phyloP scores from a whole-genome alignment of 2,888 invertebrate species.

The Drosophila kambysellisi region DNA sequence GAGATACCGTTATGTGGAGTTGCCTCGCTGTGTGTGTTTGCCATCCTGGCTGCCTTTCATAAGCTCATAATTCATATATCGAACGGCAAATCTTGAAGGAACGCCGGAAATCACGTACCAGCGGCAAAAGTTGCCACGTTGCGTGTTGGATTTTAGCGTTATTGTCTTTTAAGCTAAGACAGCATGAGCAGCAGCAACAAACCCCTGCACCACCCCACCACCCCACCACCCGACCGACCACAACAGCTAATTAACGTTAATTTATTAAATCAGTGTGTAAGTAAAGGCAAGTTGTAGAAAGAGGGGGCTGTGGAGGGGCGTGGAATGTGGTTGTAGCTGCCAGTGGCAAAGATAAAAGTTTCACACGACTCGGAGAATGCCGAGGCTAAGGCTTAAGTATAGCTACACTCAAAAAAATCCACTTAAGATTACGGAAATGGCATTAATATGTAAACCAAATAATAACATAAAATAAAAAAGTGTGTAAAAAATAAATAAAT shows the following conservation, averaged over 20 bases:
- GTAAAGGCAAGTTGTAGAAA: constrained; percentile 68
- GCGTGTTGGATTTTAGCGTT: constrained; percentile 68
- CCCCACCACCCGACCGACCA: constrained; percentile 49
- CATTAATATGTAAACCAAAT: background rate
- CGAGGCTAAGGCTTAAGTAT: constrained; percentile 46
- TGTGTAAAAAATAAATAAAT: background rate
- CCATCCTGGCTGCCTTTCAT: constrained; percentile 23
- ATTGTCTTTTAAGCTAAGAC: constrained; percentile 72
- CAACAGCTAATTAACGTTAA: constrained; percentile 84
- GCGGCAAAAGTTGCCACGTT: constrained; percentile 73
- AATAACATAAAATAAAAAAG: too few species aligned
- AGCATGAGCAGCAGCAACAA: constrained; percentile 25
- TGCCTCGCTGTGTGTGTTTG: constrained; percentile 19
- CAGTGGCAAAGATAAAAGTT: constrained; percentile 74
- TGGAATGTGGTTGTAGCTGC: constrained; percentile 20
- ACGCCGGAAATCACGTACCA: constrained; percentile 82
- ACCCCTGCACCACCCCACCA: background rate
- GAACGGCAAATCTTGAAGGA: constrained; percentile 74
- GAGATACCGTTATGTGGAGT: constrained; percentile 48
- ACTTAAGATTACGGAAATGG: background rate
- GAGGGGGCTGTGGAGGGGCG: constrained; percentile 2
- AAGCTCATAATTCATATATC: constrained; percentile 74
- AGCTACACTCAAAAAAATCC: background rate
- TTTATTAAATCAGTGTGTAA: constrained; percentile 84
- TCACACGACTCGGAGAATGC: constrained; percentile 63